These are phyloP conservation scores for Rhyacophila evoluta DNA, from an alignment of 2,888 invertebrate genomes.

Conservation along the genomic window DNA sequence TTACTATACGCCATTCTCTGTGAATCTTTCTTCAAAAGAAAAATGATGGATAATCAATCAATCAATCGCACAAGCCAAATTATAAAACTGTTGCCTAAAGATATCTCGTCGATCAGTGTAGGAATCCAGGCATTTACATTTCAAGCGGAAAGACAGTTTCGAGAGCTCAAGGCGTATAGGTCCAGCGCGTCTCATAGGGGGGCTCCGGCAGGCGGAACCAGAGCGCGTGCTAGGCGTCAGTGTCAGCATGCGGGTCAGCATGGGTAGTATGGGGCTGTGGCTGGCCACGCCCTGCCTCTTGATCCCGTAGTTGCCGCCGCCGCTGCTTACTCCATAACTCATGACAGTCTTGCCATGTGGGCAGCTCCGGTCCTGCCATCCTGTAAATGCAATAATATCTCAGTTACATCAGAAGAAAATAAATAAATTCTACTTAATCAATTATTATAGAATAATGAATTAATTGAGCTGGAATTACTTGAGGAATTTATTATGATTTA, in stretches of 20 bases:
- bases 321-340: constrained; percentile 98
- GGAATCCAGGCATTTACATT: no score
- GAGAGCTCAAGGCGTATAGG: constrained; percentile 59
- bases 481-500: no score
- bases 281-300: constrained; percentile 75
- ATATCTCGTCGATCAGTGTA: no score
- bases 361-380: constrained; percentile 86
- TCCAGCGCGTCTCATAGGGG: constrained; percentile 59
- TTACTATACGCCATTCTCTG: background rate
- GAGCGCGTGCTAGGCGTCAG: constrained; percentile 56
- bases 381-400: no score
- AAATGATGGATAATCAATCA: no score
- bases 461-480: no score
- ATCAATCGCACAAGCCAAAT: no score
- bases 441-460: no score
- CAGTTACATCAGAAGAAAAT: no score
- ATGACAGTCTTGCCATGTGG: constrained; percentile 98
- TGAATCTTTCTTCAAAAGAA: background rate
- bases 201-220: constrained; percentile 59
- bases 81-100: no score
- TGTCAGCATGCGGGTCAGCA: constrained; percentile 53
- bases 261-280: no score
- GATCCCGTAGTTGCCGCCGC: constrained; percentile 85
- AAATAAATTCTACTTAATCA: no score
- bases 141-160: background rate